Evolutionary conservation across 2,888 invertebrate species (phyloP).

Genomic region (Julus scandinavius): DNA sequence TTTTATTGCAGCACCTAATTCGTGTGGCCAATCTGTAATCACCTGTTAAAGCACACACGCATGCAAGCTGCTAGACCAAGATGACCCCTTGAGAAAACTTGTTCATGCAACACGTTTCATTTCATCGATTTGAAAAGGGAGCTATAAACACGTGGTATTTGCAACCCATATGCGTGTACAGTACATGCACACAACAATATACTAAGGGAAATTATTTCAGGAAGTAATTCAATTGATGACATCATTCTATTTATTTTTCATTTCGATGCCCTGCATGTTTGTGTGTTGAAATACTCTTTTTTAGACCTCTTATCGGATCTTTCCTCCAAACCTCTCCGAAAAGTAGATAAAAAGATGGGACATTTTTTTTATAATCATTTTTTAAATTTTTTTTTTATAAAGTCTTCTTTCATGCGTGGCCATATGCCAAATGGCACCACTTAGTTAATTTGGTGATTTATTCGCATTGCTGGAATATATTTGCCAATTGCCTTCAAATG

Average conservation of each 20-base stretch:
- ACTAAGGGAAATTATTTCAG: constrained; percentile 13
- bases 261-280: background rate
- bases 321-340: background rate
- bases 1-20: background rate
- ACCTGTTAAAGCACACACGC: background rate
- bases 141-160: background rate
- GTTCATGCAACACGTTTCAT: background rate
- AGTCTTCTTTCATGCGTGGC: no score
- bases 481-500: no score
- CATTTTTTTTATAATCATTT: background rate
- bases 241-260: background rate
- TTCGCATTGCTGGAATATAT: no score
- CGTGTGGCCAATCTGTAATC: constrained; percentile 8
- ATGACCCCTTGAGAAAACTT: background rate
- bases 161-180: background rate
- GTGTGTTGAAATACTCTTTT: no score
- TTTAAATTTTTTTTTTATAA: no score
- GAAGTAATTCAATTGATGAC: background rate
- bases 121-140: constrained; percentile 3
- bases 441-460: no score
- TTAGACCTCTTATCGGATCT: no score
- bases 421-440: no score
- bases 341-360: background rate
- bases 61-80: background rate
- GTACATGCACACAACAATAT: background rate